These are phyloP conservation scores for Sipunculus nudus DNA, from an alignment of 2,888 invertebrate genomes.

Conservation along the genomic window DNA sequence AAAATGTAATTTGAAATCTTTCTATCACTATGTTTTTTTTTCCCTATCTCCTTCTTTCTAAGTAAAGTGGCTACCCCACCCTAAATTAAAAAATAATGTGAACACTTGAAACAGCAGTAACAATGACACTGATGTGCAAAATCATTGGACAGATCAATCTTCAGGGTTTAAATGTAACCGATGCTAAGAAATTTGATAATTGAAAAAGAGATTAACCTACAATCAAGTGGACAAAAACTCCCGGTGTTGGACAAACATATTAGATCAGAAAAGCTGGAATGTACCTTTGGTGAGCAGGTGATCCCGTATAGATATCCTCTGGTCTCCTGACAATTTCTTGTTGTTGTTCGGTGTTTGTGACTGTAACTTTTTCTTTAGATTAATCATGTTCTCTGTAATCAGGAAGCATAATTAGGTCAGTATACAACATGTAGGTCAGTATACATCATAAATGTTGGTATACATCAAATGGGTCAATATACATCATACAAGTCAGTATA, in stretches of 20 bases:
- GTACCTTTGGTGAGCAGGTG: constrained; percentile 83
- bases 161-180: no score
- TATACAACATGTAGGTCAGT: no score
- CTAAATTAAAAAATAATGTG: no score
- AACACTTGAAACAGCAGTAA: no score
- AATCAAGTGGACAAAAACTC: constrained; percentile 7
- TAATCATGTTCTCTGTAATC: constrained; percentile 36
- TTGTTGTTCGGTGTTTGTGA: constrained; percentile 13
- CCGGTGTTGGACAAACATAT: neutral
- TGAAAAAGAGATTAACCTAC: neutral
- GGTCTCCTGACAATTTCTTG: constrained; percentile 17
- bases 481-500: no score
- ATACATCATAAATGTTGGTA: no score
- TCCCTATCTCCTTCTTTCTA: no score
- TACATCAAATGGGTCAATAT: no score
- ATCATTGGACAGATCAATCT: no score
- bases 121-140: no score
- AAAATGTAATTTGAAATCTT: neutral
- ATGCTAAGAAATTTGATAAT: neutral
- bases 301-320: constrained; percentile 69
- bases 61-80: no score
- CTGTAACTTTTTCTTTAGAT: constrained; percentile 33
- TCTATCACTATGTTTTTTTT: neutral
- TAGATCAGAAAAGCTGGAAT: neutral
- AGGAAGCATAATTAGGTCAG: no score